phyloP scores from a whole-genome alignment of 35 echinoderm and acorn worm genomes.

The Chiridota heheva region DNA sequence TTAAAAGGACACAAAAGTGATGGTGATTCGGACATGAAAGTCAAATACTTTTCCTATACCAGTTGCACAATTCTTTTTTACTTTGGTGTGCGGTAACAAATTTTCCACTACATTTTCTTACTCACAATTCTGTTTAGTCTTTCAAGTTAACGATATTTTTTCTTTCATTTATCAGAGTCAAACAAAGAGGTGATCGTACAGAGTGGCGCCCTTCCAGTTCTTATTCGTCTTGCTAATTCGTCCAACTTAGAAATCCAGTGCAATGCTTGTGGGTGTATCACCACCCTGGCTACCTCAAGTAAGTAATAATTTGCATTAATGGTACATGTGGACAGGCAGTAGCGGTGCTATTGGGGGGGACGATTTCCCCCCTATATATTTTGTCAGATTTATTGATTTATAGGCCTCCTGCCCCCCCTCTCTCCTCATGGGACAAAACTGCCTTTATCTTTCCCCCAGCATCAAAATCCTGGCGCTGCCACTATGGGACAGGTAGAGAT shows the following conservation, averaged over 20 bases:
- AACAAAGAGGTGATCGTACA: slow-evolving; percentile 87
- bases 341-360: not conserved
- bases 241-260: slow-evolving; percentile 82
- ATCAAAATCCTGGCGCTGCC: not conserved
- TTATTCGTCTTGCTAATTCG: slow-evolving; percentile 64
- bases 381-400: not conserved
- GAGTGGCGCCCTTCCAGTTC: slow-evolving; percentile 73
- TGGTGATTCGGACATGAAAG: too few species aligned
- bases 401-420: not conserved
- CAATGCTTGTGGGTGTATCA: slow-evolving; percentile 96
- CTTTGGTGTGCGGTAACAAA: too few species aligned
- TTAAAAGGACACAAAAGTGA: too few species aligned
- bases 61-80: too few species aligned
- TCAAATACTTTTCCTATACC: too few species aligned
- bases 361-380: not conserved
- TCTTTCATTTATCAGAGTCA: slow-evolving; percentile 57
- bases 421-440: too few species aligned
- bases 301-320: slow-evolving; percentile 16
- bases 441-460: too few species aligned
- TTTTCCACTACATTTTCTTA: too few species aligned
- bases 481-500: not conserved
- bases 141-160: not conserved
- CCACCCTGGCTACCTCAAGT: slow-evolving; percentile 94
- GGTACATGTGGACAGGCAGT: not conserved
- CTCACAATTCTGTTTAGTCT: too few species aligned